These are phyloP conservation scores for Emydoidea blandingii DNA, from an alignment of 2,797 vertebrate species.

Conservation along the genomic window DNA sequence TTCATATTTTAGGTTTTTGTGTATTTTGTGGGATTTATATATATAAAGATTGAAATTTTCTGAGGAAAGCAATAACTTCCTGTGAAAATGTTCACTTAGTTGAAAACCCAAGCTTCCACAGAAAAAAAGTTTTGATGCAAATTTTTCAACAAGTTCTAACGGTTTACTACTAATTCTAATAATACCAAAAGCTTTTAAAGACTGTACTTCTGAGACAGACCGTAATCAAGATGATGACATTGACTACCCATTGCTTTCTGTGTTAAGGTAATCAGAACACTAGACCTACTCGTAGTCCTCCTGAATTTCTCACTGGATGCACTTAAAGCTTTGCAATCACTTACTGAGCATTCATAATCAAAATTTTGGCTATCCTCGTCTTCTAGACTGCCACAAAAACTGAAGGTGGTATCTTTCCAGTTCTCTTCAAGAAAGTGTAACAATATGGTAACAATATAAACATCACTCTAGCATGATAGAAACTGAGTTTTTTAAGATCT, in stretches of 20 bases:
- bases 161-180: not conserved
- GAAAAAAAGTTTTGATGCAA: not conserved
- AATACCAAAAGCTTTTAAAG: not conserved
- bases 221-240: not conserved
- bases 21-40: not conserved
- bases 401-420: no score
- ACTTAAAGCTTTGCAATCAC: no score
- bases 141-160: not conserved
- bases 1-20: not conserved
- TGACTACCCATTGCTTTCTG: not conserved
- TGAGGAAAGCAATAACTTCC: not conserved
- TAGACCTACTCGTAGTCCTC: no score
- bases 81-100: not conserved
- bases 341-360: no score
- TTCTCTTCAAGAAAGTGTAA: no score
- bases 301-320: no score
- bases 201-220: not conserved
- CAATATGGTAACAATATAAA: no score
- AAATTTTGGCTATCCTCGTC: no score
- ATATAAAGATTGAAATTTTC: not conserved
- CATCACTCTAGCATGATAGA: no score
- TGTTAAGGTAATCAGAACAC: no score
- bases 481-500: no score
- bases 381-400: no score
- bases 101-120: not conserved